A percentile compares a stretch with the other conserved stretches of the same genome.
These are phyloP conservation scores for Allacma fusca DNA, from an alignment of 2,888 invertebrate genomes.

Conservation along the genomic window DNA sequence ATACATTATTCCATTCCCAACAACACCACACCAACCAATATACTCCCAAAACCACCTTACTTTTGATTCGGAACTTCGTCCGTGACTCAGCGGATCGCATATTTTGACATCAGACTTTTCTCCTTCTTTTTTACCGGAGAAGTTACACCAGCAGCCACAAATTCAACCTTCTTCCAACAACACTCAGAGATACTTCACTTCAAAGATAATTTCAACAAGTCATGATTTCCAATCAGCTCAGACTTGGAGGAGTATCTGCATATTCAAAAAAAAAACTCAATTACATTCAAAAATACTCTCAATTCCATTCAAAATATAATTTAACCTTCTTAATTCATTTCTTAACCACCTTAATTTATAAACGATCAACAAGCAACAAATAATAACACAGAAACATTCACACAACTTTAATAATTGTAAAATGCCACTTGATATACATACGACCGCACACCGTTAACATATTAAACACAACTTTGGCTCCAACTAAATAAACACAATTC, in stretches of 20 bases:
- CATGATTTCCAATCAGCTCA: not conserved
- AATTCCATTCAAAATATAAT: not conserved
- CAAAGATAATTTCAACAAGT: not conserved
- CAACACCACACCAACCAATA: too few species aligned
- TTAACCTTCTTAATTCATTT: not conserved
- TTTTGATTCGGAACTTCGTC: slow-evolving; percentile 38
- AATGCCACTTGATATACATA: too few species aligned
- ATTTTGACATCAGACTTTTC: slow-evolving; percentile 8
- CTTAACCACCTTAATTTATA: not conserved
- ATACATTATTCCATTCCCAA: too few species aligned
- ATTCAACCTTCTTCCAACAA: not conserved
- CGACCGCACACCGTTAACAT: too few species aligned
- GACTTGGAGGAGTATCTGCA: not conserved
- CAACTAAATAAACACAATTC: too few species aligned
- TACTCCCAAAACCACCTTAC: slow-evolving; percentile 15
- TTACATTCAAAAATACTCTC: not conserved
- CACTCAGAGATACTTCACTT: not conserved
- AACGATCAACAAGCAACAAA: not conserved
- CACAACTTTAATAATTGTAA: too few species aligned
- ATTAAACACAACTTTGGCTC: too few species aligned
- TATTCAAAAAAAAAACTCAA: not conserved
- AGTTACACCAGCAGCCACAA: not conserved
- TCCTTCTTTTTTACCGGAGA: not conserved
- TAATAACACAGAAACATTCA: not conserved
- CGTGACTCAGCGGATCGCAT: slow-evolving; percentile 14